Evolutionary conservation across 1,140 invertebrate genomes (phyloP).

Genomic region (Drosophila sp.): DNA sequence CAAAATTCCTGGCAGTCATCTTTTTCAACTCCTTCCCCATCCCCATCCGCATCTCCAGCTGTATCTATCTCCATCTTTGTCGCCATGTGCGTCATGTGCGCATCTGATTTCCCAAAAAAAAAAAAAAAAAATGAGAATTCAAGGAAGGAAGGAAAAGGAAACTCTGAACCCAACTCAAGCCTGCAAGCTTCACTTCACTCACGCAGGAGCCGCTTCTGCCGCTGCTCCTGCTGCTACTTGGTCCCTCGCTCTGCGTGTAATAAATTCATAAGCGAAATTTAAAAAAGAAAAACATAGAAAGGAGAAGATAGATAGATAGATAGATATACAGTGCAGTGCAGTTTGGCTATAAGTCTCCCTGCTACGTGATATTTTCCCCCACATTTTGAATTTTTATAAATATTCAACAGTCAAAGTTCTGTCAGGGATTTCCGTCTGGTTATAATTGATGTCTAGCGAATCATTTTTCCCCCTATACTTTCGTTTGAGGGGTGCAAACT

Average conservation of each 20-base stretch:
- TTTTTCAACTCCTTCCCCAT: conserved; percentile 1
- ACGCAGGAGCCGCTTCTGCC: conserved; percentile 35
- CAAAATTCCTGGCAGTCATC: conserved; percentile 33
- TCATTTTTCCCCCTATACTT: conserved; percentile 2
- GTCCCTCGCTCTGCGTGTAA: conserved; percentile 39
- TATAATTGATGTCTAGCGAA: conserved; percentile 61
- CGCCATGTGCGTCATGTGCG: conserved; percentile 47
- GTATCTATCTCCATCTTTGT: conserved; percentile 15
- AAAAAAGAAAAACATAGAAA: conserved; percentile 39
- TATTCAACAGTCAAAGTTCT: conserved; percentile 57
- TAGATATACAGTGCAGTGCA: conserved; percentile 34
- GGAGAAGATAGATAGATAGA: conserved; percentile 1
- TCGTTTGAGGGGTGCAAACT: conserved; percentile 33
- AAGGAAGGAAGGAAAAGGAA: too few relatives aligned
- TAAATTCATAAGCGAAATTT: conserved; percentile 76
- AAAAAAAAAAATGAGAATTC: not conserved
- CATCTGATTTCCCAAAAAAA: conserved; percentile 58
- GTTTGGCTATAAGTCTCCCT: conserved; percentile 44
- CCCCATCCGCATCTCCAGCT: not conserved
- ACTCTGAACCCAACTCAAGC: not conserved
- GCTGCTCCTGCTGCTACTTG: conserved; percentile 9
- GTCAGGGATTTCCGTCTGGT: conserved; percentile 18
- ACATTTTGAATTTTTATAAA: conserved; percentile 56
- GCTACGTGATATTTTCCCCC: conserved; percentile 59
- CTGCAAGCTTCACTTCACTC: conserved; percentile 41